Base-by-base conservation (phyloP, 2,797 vertebrate species). In the Liparis tanakae region DNA sequence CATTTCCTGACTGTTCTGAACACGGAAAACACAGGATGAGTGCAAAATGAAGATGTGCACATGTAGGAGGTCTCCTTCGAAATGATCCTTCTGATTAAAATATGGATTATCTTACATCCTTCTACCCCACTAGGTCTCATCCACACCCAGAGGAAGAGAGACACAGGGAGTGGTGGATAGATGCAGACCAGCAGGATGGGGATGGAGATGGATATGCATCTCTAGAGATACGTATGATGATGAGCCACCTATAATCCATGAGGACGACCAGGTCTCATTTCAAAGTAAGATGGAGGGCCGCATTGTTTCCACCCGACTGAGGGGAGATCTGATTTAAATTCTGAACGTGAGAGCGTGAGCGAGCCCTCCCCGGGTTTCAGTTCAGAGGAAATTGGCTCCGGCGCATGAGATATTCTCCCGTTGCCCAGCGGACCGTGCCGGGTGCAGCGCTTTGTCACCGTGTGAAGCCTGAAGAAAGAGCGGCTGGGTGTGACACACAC, bases 351-450 rank as follows among this genome's bases (percentile, higher is more conserved):
- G 80, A 82, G 70, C 36, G 39, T 60, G 72, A 81, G 84, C 78
- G 20, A 37, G 92, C 85, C 81, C 91, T 90, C 88, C 92, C 93
- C 94, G 92, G 92, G 94, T 96, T 95, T 97, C 95, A 95, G 95
- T 89, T 95, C 91, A 94, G 94, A 95, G 95, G 96, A 96, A 97
- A 97, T 97, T 96, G 96, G 95, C 95, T 97, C 94, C 88, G 94
- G 94, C 92, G 93, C 93, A 94, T 96, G 94, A 95, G 93, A 96
- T 96, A 96, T 97, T 95, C 95, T 94, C 87, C 93, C 12, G 56
- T 78, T 85, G 81, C 76, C 82, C 86, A 78, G 87, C 18, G 46
- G 83, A 89, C 81, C 91, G 68, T 89, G 79, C 43, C 10, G 66
- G 58, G 55, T 73, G 77, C 65, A 34, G 65, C 71, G 68, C 81